Evolutionary conservation across 2,797 vertebrate genomes (phyloP).

Genomic region (Babyrousa celebensis): DNA sequence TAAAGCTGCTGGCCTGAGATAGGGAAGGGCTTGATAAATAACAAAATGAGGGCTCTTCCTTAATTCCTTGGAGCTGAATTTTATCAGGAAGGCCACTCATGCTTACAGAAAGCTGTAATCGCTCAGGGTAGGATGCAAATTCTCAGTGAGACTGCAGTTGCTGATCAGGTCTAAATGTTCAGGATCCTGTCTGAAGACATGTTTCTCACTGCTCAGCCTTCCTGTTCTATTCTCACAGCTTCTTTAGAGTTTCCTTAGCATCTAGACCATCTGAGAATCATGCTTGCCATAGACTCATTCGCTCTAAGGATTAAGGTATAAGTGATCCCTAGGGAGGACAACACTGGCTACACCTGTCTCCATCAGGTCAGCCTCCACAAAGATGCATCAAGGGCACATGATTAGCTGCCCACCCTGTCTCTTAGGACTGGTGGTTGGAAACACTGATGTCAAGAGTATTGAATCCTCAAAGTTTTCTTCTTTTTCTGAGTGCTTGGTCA

Average conservation of each 20-base stretch:
- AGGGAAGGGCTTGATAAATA: conserved; percentile 86
- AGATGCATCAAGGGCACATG: background rate
- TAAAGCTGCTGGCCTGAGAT: conserved; percentile 83
- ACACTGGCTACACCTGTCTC: background rate
- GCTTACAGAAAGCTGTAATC: conserved; percentile 65
- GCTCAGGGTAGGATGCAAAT: background rate
- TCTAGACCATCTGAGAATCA: background rate
- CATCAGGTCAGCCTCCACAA: background rate
- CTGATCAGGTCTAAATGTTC: background rate
- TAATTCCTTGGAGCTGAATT: conserved; percentile 74
- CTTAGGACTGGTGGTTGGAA: background rate
- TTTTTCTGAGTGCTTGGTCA: background rate
- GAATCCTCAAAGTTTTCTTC: background rate
- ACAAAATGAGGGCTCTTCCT: conserved; percentile 71
- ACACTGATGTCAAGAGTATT: background rate
- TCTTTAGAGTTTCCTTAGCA: background rate
- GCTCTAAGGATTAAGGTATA: background rate
- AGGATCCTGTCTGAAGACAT: background rate
- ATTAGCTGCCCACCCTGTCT: background rate
- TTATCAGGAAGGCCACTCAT: conserved; percentile 70
- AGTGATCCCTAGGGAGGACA: background rate
- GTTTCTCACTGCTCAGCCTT: background rate
- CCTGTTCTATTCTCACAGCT: background rate
- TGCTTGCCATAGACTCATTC: background rate
- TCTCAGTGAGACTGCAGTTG: background rate